Evolutionary conservation across 2,888 invertebrate species (phyloP).

Genomic region (Halictus ligatus): DNA sequence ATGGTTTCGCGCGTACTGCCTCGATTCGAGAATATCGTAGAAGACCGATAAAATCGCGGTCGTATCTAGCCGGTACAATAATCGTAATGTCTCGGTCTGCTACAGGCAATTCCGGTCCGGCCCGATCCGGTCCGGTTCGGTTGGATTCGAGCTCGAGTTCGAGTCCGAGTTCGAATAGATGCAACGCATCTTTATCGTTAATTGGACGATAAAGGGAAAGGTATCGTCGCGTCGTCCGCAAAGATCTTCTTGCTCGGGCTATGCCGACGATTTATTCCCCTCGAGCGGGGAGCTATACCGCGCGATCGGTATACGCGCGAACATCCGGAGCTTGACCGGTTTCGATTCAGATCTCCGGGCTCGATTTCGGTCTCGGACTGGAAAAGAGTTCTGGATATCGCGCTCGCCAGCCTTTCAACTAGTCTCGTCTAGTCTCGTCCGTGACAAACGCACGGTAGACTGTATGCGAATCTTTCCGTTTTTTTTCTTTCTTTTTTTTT

Average conservation of each 20-base stretch:
- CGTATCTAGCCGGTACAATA: constrained; percentile 65
- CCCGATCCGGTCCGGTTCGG: constrained; percentile 48
- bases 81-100: constrained; percentile 68
- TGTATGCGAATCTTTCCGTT: not conserved
- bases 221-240: constrained; percentile 65
- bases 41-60: constrained; percentile 64
- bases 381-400: not conserved
- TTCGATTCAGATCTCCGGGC: constrained; percentile 26
- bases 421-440: constrained; percentile 27
- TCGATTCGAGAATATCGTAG: constrained; percentile 43
- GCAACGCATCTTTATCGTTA: constrained; percentile 76
- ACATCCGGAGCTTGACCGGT: constrained; percentile 74
- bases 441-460: not conserved
- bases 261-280: constrained; percentile 77
- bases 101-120: constrained; percentile 60
- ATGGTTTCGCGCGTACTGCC: constrained; percentile 43
- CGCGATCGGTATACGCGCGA: constrained; percentile 44
- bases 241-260: constrained; percentile 66
- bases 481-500: not conserved
- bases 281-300: not conserved
- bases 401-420: constrained; percentile 30
- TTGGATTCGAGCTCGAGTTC: constrained; percentile 49
- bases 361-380: constrained; percentile 23
- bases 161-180: constrained; percentile 65
- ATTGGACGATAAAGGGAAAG: constrained; percentile 75